Evolutionary conservation across 2,888 invertebrate genomes (phyloP).

Genomic region (Drosophila leonis): DNA sequence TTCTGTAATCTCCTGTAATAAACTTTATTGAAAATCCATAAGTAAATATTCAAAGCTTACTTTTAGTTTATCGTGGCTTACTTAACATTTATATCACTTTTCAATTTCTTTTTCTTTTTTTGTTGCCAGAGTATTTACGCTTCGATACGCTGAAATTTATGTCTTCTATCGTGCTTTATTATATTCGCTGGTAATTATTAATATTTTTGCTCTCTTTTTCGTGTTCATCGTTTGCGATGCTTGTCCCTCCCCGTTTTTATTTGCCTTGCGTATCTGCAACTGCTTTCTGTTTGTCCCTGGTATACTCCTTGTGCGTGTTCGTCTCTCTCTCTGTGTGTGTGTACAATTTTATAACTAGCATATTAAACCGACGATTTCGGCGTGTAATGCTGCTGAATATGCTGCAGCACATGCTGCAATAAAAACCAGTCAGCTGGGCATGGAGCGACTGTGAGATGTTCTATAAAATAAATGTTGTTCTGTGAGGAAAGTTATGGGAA

Average conservation of each 20-base stretch:
- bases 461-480: neutral
- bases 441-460: constrained; percentile 19
- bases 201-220: constrained; percentile 19
- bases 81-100: neutral
- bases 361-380: constrained; percentile 70
- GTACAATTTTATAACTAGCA: constrained; percentile 63
- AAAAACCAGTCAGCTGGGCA: neutral
- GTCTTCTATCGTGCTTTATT: constrained; percentile 33
- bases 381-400: constrained; percentile 53
- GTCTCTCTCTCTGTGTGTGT: neutral
- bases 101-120: neutral
- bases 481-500: neutral
- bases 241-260: constrained; percentile 24
- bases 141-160: neutral
- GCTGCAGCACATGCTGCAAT: constrained; percentile 44
- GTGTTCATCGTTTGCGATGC: constrained; percentile 37
- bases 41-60: neutral
- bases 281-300: constrained; percentile 37
- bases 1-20: neutral
- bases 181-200: constrained; percentile 45
- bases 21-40: neutral
- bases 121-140: constrained; percentile 16
- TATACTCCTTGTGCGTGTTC: constrained; percentile 1
- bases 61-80: neutral
- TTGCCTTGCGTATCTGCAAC: constrained; percentile 35